phyloP scores from a whole-genome alignment of 2,113 vertebrate species.

The Neolamprologus variostigma region DNA sequence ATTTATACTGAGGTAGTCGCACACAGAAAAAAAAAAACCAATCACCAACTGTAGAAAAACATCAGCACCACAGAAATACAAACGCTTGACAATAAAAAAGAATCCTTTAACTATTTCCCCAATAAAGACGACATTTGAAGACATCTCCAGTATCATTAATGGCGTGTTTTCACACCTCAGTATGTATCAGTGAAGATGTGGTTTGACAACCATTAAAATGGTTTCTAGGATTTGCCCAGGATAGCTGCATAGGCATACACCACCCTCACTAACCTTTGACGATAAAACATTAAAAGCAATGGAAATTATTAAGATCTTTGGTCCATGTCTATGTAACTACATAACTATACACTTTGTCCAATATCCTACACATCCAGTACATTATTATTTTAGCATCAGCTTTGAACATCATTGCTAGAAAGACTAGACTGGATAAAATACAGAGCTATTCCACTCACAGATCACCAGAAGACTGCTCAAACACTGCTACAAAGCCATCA shows the following conservation, averaged over 20 bases:
- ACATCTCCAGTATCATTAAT: rapidly evolving
- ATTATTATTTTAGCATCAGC: rapidly evolving
- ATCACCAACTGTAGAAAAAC: neutral
- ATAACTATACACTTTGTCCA: rapidly evolving
- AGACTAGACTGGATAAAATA: neutral
- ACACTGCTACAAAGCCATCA: neutral
- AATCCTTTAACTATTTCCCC: neutral
- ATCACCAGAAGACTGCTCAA: neutral
- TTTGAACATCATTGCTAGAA: neutral
- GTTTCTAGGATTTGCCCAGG: neutral
- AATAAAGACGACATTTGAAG: neutral
- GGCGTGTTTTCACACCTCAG: neutral
- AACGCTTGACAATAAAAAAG: neutral
- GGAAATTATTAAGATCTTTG: neutral
- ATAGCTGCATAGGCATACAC: neutral
- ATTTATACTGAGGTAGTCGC: neutral
- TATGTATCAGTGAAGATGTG: neutral
- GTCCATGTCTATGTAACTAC: neutral
- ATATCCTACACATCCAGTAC: neutral
- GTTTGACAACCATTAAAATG: neutral
- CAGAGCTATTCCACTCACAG: neutral
- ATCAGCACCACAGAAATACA: neutral
- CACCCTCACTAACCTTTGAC: neutral
- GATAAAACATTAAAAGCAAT: neutral
- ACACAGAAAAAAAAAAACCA: neutral